phyloP scores from a whole-genome alignment of 2,888 invertebrate genomes.

The Dasysyrphus albostriatus region DNA sequence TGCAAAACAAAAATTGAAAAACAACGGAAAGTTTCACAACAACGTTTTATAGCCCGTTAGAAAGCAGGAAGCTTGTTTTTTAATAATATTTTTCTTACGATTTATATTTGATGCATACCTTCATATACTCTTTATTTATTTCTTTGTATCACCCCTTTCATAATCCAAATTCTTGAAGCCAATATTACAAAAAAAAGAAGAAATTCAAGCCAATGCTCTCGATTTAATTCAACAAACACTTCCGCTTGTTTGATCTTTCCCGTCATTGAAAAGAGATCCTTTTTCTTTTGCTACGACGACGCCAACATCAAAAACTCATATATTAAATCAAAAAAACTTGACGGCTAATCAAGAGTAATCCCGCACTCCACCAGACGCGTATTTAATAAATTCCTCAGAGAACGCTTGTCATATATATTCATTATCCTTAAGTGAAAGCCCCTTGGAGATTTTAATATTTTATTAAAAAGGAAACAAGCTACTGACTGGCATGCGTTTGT shows the following conservation, averaged over 20 bases:
- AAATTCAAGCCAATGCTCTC: conserved; percentile 62
- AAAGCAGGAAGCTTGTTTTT: no score
- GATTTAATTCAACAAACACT: conserved; percentile 76
- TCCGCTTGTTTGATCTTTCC: conserved; percentile 72
- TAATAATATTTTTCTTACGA: no score
- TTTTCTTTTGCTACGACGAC: conserved; percentile 13
- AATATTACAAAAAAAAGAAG: conserved; percentile 33
- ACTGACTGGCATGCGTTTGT: conserved; percentile 25
- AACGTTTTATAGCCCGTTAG: no score
- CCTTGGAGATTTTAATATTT: conserved; percentile 54
- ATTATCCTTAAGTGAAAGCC: conserved; percentile 73
- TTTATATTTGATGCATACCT: no score
- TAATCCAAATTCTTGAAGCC: conserved; percentile 29
- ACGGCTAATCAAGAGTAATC: conserved; percentile 53
- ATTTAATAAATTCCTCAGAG: conserved; percentile 72
- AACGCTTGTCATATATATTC: conserved; percentile 81
- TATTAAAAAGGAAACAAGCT: conserved; percentile 37
- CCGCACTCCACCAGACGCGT: conserved; percentile 1
- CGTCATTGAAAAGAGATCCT: conserved; percentile 64
- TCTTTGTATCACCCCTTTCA: conserved; percentile 22
- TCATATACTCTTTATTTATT: neutral
- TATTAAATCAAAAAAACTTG: conserved; percentile 64
- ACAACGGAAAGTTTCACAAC: no score
- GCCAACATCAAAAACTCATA: conserved; percentile 64
- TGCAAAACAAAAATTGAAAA: no score